Percentiles rank a stretch among this genome's conserved stretches.
Conservation (phyloP, 2,888 invertebrate genomes). For the Spialia ferax region DNA sequence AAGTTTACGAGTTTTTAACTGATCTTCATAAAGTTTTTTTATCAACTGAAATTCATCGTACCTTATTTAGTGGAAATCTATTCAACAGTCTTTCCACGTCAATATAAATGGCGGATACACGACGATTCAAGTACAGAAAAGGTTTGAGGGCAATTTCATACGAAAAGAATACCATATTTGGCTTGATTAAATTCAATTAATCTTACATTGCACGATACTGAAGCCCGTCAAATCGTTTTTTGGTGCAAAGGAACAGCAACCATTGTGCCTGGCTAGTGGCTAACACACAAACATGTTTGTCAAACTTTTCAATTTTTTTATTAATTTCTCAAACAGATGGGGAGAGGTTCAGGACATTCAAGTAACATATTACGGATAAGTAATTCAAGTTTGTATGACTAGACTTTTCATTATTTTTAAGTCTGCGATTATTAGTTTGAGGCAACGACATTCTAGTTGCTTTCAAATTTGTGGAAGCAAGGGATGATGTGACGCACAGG, state of each 20-base stretch:
- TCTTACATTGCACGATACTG: slow-evolving; percentile 1
- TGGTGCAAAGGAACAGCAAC: slow-evolving; percentile 1
- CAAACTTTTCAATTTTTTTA: not conserved
- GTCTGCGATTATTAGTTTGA: too few relatives aligned
- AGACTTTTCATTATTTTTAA: too few relatives aligned
- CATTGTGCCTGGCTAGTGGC: not conserved
- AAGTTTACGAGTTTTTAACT: too few relatives aligned
- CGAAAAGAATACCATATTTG: not conserved
- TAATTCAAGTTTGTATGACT: too few relatives aligned
- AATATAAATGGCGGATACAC: not conserved
- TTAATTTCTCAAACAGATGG: not conserved
- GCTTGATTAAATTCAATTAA: slow-evolving; percentile 6
- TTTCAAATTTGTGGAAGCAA: too few relatives aligned
- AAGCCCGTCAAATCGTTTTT: not conserved
- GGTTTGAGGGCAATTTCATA: not conserved
- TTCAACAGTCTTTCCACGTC: not conserved
- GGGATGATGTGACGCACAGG: too few relatives aligned
- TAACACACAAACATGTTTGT: not conserved
- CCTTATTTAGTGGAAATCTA: not conserved
- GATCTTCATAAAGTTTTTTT: too few relatives aligned
- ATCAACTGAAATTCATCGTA: not conserved
- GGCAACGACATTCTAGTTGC: too few relatives aligned
- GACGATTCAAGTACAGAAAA: not conserved
- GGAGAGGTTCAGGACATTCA: not conserved
- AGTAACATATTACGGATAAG: too few relatives aligned